These are phyloP conservation scores for Endotricha flammealis DNA, from an alignment of 2,888 invertebrate genomes.

Conservation along the genomic window DNA sequence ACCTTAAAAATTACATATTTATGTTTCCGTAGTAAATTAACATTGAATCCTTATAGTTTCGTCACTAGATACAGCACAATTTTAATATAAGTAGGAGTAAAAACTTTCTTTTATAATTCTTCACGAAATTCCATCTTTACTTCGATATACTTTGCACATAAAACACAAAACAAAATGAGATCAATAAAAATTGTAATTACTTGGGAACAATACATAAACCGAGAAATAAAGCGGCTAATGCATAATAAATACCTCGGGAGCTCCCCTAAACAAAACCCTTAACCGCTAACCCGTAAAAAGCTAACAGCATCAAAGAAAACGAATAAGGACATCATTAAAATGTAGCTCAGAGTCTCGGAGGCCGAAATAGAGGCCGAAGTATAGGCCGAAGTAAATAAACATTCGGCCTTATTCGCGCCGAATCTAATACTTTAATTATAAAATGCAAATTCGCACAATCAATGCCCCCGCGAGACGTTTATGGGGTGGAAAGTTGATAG, in stretches of 20 bases:
- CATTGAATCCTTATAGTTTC: too few species aligned
- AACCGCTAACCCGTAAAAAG: background rate
- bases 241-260: background rate
- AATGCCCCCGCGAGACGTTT: slow-evolving; percentile 55
- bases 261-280: background rate
- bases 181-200: too few species aligned
- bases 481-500: slow-evolving; percentile 70
- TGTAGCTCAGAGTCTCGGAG: slow-evolving; percentile 50
- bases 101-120: too few species aligned
- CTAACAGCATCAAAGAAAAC: background rate
- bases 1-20: too few species aligned
- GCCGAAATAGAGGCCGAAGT: too few species aligned
- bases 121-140: too few species aligned
- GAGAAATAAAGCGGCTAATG: background rate
- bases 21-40: too few species aligned
- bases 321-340: slow-evolving; percentile 41
- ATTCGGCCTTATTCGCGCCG: slow-evolving; percentile 17
- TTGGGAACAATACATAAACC: too few species aligned
- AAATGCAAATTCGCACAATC: slow-evolving; percentile 70
- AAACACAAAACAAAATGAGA: too few species aligned
- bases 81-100: too few species aligned
- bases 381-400: slow-evolving; percentile 56
- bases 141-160: too few species aligned
- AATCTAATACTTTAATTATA: slow-evolving; percentile 73
- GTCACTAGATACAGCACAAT: too few species aligned